Conservation (phyloP, 2,888 invertebrate species). For the Clunio marinus region DNA sequence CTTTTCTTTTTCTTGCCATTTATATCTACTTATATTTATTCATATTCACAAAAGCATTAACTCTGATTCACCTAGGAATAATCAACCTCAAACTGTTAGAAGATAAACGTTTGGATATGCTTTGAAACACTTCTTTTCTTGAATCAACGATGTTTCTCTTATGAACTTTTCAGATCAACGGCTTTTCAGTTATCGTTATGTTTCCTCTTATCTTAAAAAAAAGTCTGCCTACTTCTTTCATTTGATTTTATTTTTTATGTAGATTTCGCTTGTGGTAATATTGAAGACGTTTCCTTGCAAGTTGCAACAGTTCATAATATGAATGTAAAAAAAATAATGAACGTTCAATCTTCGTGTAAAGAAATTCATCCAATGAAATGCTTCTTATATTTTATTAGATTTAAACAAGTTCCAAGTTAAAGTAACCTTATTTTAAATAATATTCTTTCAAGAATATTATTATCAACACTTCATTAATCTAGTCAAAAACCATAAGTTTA, state of each 20-base stretch:
- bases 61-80: not conserved
- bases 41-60: not conserved
- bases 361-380: no score
- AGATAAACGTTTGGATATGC: not conserved
- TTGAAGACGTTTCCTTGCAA: not conserved
- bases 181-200: not conserved
- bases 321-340: not conserved
- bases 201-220: not conserved
- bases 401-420: not conserved
- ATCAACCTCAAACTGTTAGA: not conserved
- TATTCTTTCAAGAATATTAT: not conserved
- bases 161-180: slow-evolving; percentile 3
- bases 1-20: no score
- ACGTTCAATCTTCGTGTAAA: no score
- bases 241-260: not conserved
- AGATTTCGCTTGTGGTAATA: slow-evolving; percentile 2
- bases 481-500: not conserved
- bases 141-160: no score
- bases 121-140: not conserved
- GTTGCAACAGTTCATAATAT: not conserved
- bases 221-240: not conserved
- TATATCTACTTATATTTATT: not conserved
- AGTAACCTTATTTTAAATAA: not conserved
- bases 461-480: slow-evolving; percentile 2
- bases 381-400: no score